Base-by-base conservation (phyloP, 30 jellyfish, hydroid and myxozoan genomes). In the Clytia hemisphaerica region DNA sequence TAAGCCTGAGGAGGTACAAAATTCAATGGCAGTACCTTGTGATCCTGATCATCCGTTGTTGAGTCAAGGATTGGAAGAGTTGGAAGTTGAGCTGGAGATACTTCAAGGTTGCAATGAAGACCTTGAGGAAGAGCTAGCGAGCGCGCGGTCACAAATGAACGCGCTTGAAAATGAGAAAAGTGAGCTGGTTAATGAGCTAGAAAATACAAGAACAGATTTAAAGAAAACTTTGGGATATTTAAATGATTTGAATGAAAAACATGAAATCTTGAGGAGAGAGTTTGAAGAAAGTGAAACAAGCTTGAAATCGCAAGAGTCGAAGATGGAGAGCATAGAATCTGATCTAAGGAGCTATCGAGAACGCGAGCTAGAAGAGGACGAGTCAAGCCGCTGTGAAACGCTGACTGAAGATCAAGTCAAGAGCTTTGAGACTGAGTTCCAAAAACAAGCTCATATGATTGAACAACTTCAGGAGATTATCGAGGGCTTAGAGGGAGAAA, bases 11-110 rank as follows among this genome's bases (percentile, higher is more conserved):
- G 16, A 7, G n/a, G 60, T 31, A 46, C 60, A 30, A 26, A 9
- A 9, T 9, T n/a, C 5, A 46, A 46, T 4, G 5, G 10, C 6
- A 3, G 60, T 46, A 2, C 19, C 21, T 51, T 28, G 37, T 15
- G 55, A 46, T 22, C 30, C 72, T 21, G 79, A 67, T 45, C 21
- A n/a, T n/a, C n/a, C n/a, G n/a, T n/a, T n/a, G n/a, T 66, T 69
- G 24, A 31, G 69, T 45, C 75, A 79, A 46, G 38, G 80, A 32
- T 75, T 79, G 4, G 93, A 79, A 24, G 48, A 71, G 28, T 75
- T 76, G 25, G 96, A 86, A 67, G 79, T 63, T 46, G 96, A 86
- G 62, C 66, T 40, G 42, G 94, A 72, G 37, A 85, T 55, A n/a
- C 28, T 85, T 75, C 46, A 64, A 50, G 82, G 71, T 2, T 50